Evolutionary conservation across 1,140 invertebrate species (phyloP), one percentile per base, ranked within the genome.

Genomic region (Bombus soroeensis): DNA sequence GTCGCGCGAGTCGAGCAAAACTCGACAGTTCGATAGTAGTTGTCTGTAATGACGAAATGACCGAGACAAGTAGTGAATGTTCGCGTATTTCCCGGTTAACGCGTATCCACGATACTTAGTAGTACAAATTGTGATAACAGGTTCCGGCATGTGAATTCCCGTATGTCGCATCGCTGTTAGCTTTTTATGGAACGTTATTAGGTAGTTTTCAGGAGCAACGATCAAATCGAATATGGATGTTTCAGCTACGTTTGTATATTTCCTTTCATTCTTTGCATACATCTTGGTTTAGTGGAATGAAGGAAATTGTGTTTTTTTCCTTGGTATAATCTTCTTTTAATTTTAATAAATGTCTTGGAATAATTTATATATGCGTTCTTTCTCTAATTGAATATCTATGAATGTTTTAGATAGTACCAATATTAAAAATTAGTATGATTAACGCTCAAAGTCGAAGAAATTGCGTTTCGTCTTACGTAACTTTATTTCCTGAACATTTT

Each of bases 31-130:
- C 18, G 70, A 37, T 22, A 25, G 2, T 13, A 41, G 75, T 84
- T 72, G 75, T 62, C 53, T 39, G 59, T 62, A 68, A 62, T 72
- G 53, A 32, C 25, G 39, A 64, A 80, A 57, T 64, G 53, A 53
- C 39, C 28, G 57, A 53, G 64, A 18, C 76, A 6, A 32, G 57
- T 80, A 73, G 59, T 53, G 79, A 73, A 80, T 37, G 64, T 78
- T 34, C 47, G 18, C 13, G 57, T 53, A 73, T 64, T 22, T 34
- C 5, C 6, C 15, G 32, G 57, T 18, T 13, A 39, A 47, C 68
- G 57, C 22, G 57, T 18, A n/a, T 59, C 12, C 2, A 12, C 74
- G n/a, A 76, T 59, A 22, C 47, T 53, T 53, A 66, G 32, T 25
- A 15, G 57, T 32, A 57, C 18, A 25, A 85, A 53, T 57, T 59